A percentile compares a stretch with the other conserved stretches of the same genome.
phyloP scores from a whole-genome alignment of 2,888 invertebrate genomes.

The Caenorhabditis sp. region DNA sequence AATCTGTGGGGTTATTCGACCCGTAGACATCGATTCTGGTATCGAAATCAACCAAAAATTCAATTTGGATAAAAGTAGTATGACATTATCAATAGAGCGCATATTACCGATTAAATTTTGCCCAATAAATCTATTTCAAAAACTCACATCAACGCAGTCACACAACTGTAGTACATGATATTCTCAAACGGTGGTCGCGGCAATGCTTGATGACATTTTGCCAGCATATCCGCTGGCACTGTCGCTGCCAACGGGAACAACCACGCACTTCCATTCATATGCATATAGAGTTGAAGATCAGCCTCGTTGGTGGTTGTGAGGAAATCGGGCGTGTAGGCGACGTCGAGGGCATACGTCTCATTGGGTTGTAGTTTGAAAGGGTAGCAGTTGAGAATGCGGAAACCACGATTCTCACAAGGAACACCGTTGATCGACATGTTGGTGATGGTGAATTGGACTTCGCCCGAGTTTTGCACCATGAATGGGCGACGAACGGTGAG shows the following conservation, averaged over 20 bases:
- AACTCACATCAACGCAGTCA: slow-evolving; percentile 69
- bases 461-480: slow-evolving; percentile 87
- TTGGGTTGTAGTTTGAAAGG: slow-evolving; percentile 81
- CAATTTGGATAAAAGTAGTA: no score
- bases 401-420: slow-evolving; percentile 75
- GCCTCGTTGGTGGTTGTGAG: slow-evolving; percentile 80
- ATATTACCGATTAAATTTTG: no score
- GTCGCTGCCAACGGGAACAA: slow-evolving; percentile 79
- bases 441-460: slow-evolving; percentile 77
- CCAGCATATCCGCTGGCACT: slow-evolving; percentile 73
- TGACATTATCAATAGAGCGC: no score
- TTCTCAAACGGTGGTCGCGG: slow-evolving; percentile 83
- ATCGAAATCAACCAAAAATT: no score
- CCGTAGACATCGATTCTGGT: no score
- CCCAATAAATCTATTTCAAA: no score
- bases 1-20: no score
- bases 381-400: slow-evolving; percentile 81
- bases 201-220: slow-evolving; percentile 77
- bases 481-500: slow-evolving; percentile 84
- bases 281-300: slow-evolving; percentile 72
- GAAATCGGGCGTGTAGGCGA: slow-evolving; percentile 87
- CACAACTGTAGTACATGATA: slow-evolving; percentile 77
- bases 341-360: slow-evolving; percentile 81
- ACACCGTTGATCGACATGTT: slow-evolving; percentile 75
- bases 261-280: slow-evolving; percentile 70